Percentiles rank a stretch among this genome's conserved stretches.
phyloP scores from a whole-genome alignment of 2,113 vertebrate genomes.

The Dipodomys ordii region DNA sequence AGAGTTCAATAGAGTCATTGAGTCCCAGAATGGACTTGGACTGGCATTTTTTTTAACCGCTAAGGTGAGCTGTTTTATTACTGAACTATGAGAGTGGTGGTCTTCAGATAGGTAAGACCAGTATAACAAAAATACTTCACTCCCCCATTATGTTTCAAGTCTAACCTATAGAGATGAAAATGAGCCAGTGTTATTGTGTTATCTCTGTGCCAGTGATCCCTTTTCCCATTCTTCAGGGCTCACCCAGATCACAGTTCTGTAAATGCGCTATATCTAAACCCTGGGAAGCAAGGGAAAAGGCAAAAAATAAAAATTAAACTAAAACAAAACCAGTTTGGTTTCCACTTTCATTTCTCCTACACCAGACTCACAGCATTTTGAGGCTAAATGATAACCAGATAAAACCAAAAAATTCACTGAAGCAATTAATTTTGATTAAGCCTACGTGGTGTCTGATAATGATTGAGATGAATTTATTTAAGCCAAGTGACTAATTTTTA shows the following conservation, averaged over 20 bases:
- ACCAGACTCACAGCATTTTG: slow-evolving; percentile 3
- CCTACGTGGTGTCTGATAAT: slow-evolving; percentile 50
- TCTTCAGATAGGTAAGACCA: not conserved
- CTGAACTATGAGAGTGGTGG: not conserved
- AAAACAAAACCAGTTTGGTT: not conserved
- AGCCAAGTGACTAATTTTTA: slow-evolving; percentile 61
- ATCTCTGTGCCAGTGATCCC: not conserved
- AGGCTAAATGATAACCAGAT: slow-evolving; percentile 33
- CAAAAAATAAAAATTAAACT: too few species aligned
- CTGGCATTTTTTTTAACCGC: not conserved
- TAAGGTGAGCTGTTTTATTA: not conserved
- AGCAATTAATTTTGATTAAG: slow-evolving; percentile 73
- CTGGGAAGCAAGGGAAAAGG: too few species aligned
- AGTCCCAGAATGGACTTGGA: not conserved
- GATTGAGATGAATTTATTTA: slow-evolving; percentile 71
- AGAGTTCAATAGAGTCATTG: not conserved
- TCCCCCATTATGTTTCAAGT: not conserved
- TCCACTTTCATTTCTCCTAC: not conserved
- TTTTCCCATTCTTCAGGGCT: not conserved
- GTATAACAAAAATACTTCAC: not conserved
- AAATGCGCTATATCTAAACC: not conserved
- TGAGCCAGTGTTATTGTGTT: not conserved
- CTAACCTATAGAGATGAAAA: slow-evolving; percentile 25
- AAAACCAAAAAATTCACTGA: slow-evolving; percentile 51
- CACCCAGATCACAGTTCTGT: not conserved